Evolutionary conservation across 2,888 invertebrate genomes (phyloP).

Genomic region (Meiosimyza decipiens): DNA sequence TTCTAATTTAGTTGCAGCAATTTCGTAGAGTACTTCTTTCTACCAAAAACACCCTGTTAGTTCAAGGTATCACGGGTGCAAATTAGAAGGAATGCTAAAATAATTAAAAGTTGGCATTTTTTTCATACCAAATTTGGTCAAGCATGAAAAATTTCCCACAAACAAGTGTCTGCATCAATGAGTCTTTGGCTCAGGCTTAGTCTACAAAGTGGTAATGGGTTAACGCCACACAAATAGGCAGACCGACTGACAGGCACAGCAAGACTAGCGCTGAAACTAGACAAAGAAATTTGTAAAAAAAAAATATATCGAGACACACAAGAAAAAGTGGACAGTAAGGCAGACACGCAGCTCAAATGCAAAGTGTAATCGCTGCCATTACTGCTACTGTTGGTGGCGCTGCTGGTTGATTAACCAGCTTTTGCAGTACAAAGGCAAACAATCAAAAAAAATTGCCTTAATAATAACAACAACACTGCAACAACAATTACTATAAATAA

Average conservation of each 20-base stretch:
- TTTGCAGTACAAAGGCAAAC: slow-evolving; percentile 1
- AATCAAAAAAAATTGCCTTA: neutral
- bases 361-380: slow-evolving; percentile 5
- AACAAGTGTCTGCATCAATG: slow-evolving; percentile 13
- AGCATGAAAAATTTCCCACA: slow-evolving; percentile 27
- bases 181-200: neutral
- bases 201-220: too few relatives aligned
- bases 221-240: neutral
- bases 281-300: too few relatives aligned
- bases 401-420: slow-evolving; percentile 1
- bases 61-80: neutral
- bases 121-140: slow-evolving; percentile 24
- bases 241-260: slow-evolving; percentile 5
- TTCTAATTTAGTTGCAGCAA: too few relatives aligned
- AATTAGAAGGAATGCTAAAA: neutral
- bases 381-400: slow-evolving; percentile 6
- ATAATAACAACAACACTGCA: slow-evolving; percentile 4
- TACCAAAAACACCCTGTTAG: slow-evolving; percentile 1
- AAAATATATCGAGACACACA: neutral
- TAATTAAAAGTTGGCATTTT: slow-evolving; percentile 20
- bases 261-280: neutral
- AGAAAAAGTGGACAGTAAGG: neutral
- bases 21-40: neutral
- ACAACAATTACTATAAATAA: neutral
- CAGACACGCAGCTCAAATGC: slow-evolving; percentile 5